Conservation (phyloP, 1,140 invertebrate genomes). For the Drosophila nigromelanica region DNA sequence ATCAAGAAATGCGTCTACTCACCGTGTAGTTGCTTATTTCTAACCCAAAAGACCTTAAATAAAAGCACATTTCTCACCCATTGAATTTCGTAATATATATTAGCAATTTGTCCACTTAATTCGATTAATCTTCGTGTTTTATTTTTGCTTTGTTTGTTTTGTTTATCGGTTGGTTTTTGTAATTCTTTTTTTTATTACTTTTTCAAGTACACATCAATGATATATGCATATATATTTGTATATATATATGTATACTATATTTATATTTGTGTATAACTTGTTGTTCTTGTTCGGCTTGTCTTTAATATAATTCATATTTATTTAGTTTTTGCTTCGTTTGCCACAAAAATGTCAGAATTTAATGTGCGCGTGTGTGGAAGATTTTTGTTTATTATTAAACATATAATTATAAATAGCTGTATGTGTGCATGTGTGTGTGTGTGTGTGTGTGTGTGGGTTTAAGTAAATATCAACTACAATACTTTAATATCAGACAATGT, state of each 20-base stretch:
- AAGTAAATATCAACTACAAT: constrained; percentile 75
- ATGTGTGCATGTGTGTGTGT: constrained; percentile 2
- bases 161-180: constrained; percentile 7
- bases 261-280: constrained; percentile 45
- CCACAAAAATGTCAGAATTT: constrained; percentile 60
- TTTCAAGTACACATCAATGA: constrained; percentile 76
- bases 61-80: constrained; percentile 5
- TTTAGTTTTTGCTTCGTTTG: constrained; percentile 40
- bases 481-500: constrained; percentile 78
- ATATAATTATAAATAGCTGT: constrained; percentile 50
- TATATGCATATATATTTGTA: constrained; percentile 36
- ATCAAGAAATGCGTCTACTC: background rate
- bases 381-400: constrained; percentile 48
- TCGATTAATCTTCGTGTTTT: constrained; percentile 71
- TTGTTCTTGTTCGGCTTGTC: constrained; percentile 39
- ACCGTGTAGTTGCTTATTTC: constrained; percentile 1
- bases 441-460: background rate
- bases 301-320: constrained; percentile 59
- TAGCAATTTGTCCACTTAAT: constrained; percentile 80
- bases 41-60: background rate
- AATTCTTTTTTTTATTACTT: constrained; percentile 55
- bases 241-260: constrained; percentile 45
- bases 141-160: constrained; percentile 41
- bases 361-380: constrained; percentile 16
- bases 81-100: constrained; percentile 72